Evolutionary conservation across 2,888 invertebrate genomes (phyloP).

Genomic region (Cetonia aurata): DNA sequence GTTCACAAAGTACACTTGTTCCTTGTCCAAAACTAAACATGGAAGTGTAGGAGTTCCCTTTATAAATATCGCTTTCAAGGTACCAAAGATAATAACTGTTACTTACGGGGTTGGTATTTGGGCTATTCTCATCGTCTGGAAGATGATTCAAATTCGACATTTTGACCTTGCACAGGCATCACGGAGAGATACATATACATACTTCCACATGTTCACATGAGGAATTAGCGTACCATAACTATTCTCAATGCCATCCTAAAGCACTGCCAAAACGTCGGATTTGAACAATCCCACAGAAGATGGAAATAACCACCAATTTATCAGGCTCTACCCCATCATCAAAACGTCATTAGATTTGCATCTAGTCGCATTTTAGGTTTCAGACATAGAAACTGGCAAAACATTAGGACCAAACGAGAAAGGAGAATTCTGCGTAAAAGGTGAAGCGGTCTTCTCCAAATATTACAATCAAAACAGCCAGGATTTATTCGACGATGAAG

Average conservation of each 20-base stretch:
- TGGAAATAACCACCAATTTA: too few relatives aligned
- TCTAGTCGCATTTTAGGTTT: slow-evolving; percentile 38
- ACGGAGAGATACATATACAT: too few relatives aligned
- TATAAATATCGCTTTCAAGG: neutral
- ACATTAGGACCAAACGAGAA: slow-evolving; percentile 64
- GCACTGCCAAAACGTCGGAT: too few relatives aligned
- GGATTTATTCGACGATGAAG: slow-evolving; percentile 52
- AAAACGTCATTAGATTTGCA: too few relatives aligned
- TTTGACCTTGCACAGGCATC: too few relatives aligned
- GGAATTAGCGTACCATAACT: too few relatives aligned
- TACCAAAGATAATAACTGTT: neutral
- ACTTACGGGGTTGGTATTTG: neutral
- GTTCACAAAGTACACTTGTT: slow-evolving; percentile 3
- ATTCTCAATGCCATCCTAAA: neutral
- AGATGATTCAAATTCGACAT: neutral
- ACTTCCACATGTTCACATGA: too few relatives aligned
- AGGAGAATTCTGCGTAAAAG: slow-evolving; percentile 66
- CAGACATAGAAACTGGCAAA: slow-evolving; percentile 61
- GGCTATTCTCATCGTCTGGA: too few relatives aligned
- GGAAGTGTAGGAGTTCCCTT: slow-evolving; percentile 45
- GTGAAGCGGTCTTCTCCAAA: slow-evolving; percentile 56
- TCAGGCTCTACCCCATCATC: too few relatives aligned
- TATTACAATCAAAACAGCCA: slow-evolving; percentile 35
- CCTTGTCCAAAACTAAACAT: slow-evolving; percentile 26
- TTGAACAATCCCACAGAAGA: too few relatives aligned